A percentile compares a stretch with the other conserved stretches of the same genome.
Evolutionary conservation across 2,797 vertebrate species (phyloP).

Genomic region (Hybognathus amarus): DNA sequence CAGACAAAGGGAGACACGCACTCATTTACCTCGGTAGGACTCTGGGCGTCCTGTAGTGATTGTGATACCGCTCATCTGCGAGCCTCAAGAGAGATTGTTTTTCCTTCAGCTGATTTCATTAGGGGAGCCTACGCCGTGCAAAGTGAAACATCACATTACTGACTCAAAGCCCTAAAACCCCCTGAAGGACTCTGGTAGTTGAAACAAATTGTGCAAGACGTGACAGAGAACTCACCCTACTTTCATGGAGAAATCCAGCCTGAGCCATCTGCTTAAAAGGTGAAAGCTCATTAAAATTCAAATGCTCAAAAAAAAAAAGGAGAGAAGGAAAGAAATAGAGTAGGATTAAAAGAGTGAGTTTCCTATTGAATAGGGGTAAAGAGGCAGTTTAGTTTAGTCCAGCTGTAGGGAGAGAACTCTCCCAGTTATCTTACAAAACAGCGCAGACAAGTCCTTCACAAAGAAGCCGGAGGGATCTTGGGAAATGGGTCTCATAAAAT

Average conservation of each 20-base stretch:
- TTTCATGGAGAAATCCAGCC: conserved; percentile 74
- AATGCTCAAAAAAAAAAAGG: conserved; percentile 67
- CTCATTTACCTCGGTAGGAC: conserved; percentile 57
- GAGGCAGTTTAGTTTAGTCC: conserved; percentile 70
- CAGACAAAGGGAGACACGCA: conserved; percentile 51
- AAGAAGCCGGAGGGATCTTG: conserved; percentile 61
- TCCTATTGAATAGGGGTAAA: conserved; percentile 68
- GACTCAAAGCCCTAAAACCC: conserved; percentile 70
- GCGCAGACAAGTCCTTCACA: conserved; percentile 64
- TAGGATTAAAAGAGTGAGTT: conserved; percentile 66
- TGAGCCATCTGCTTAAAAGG: conserved; percentile 80
- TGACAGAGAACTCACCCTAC: conserved; percentile 75
- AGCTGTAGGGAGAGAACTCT: conserved; percentile 63
- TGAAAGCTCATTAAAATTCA: conserved; percentile 82
- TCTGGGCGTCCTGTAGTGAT: conserved; percentile 61
- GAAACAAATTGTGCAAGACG: conserved; percentile 77
- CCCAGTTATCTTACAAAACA: conserved; percentile 70
- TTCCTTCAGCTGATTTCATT: conserved; percentile 68
- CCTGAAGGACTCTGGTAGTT: conserved; percentile 75
- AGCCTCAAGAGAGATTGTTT: conserved; percentile 64
- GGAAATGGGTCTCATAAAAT: conserved; percentile 65
- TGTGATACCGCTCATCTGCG: conserved; percentile 59
- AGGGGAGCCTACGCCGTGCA: conserved; percentile 58
- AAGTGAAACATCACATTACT: conserved; percentile 68
- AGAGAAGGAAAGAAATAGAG: conserved; percentile 60